Base-by-base conservation (phyloP, 2,797 vertebrate species). In the Sylvilagus floridanus region DNA sequence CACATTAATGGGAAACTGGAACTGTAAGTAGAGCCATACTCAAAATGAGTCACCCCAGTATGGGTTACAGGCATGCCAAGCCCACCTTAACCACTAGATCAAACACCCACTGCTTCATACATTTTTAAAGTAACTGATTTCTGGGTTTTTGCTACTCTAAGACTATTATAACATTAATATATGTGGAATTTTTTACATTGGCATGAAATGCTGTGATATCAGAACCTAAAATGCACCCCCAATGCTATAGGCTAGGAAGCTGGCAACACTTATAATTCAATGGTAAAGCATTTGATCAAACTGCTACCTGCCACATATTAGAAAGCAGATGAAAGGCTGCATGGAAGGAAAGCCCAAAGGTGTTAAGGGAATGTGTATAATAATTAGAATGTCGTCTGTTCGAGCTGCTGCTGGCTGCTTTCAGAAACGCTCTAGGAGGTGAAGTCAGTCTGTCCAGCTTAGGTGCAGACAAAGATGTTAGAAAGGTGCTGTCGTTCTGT, bases 331-430 rank as follows among this genome's bases (percentile, higher is more conserved):
- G 37, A 78, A 91, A 54, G 32, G 13, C 69, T 82, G 37, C 28
- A 12, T 68, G 37, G 57, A 91, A 77, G 91, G 21, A n/a, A 88
- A 32, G 78, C 42, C 47, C 72, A 83, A 75, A 75, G 42, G 26
- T 22, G 32, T 60, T 82, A 90, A 60, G 28, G 16, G 5, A 54
- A 54, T 85, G 32, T 35, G 13, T 65, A 32, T 32, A 73, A 68
- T 35, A 10, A 14, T 87, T 60, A 91, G 47, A 35, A 62, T 37
- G 6, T 52, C 57, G 10, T 77, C 85, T 92, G 57, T 54, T 8
- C 52, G 72, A n/a, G 52, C 35, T 83, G 50, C 21, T 96, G 65
- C 83, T 91, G 87, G 52, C 21, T 91, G 28, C 65, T 95, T 95
- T 83, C 10, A 90, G 54, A 65, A 63, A 81, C 73, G 17, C 84